Conservation (phyloP, 2,113 vertebrate genomes). For the Oncorhynchus gorbuscha region DNA sequence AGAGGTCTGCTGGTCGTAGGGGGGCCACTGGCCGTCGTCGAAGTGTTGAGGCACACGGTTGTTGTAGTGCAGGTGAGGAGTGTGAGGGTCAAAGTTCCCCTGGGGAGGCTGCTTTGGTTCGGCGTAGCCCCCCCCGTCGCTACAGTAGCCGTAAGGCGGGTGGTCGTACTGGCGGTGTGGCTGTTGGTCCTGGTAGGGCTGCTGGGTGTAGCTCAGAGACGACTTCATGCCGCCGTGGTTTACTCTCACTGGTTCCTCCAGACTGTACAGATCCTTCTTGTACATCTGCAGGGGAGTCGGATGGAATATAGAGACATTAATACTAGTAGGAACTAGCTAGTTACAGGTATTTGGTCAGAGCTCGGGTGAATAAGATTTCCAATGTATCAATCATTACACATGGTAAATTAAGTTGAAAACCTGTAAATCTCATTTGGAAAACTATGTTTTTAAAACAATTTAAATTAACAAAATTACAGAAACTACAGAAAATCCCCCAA, state of each 20-base stretch:
- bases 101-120: conserved; percentile 85
- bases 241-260: conserved; percentile 84
- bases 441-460: no score
- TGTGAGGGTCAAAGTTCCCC: conserved; percentile 79
- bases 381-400: no score
- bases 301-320: conserved; percentile 7
- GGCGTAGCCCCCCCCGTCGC: conserved; percentile 69
- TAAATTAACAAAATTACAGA: no score
- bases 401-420: no score
- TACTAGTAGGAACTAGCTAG: no score
- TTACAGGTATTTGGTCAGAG: not conserved
- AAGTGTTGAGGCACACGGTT: conserved; percentile 86
- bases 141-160: conserved; percentile 83
- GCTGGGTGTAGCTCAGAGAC: conserved; percentile 69
- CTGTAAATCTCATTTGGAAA: no score
- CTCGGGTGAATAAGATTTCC: no score
- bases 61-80: conserved; percentile 85
- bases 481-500: conserved; percentile 9
- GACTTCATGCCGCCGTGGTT: conserved; percentile 85
- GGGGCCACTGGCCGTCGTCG: conserved; percentile 85
- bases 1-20: conserved; percentile 90
- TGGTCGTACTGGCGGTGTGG: conserved; percentile 89
- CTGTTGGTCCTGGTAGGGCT: conserved; percentile 84
- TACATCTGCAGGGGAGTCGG: conserved; percentile 81
- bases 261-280: conserved; percentile 87